A percentile compares a stretch with the other conserved stretches of the same genome.
Evolutionary conservation across 2,888 invertebrate genomes (phyloP).

Genomic region (Noctuana brunneofusca): DNA sequence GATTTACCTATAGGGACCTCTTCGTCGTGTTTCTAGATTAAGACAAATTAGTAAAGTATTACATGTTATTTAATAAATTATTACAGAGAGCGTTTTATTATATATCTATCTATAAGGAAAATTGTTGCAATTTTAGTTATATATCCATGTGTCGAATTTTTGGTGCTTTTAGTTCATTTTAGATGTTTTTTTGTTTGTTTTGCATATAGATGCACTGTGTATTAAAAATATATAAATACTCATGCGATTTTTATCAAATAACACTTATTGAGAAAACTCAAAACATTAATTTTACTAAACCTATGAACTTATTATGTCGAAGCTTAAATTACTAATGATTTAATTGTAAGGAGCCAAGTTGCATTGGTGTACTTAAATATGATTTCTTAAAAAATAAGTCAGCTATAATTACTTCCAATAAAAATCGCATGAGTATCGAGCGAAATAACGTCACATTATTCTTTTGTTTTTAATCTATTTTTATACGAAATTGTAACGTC

Average conservation of each 20-base stretch:
- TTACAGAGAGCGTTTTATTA: slow-evolving; percentile 6
- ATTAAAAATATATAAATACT: background rate
- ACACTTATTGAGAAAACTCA: too few relatives aligned
- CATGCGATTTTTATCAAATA: slow-evolving; percentile 17
- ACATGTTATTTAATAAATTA: slow-evolving; percentile 9
- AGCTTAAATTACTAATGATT: too few relatives aligned
- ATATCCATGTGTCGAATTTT: slow-evolving; percentile 14
- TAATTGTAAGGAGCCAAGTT: too few relatives aligned
- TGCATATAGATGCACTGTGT: background rate
- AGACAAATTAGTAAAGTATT: slow-evolving; percentile 22
- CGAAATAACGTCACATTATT: background rate
- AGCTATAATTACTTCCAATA: background rate
- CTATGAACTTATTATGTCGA: too few relatives aligned
- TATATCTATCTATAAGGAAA: slow-evolving; percentile 11
- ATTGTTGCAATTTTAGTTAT: slow-evolving; percentile 20
- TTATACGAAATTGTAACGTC: slow-evolving; percentile 19
- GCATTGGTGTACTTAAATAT: background rate
- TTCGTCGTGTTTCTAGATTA: background rate
- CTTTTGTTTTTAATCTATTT: slow-evolving; percentile 17
- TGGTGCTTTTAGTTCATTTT: slow-evolving; percentile 28
- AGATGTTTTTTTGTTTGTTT: slow-evolving; percentile 5
- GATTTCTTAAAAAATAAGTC: background rate
- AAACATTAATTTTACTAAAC: too few relatives aligned
- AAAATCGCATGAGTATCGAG: slow-evolving; percentile 4
- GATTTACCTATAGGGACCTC: background rate